Conservation (phyloP, 2,113 vertebrate genomes). For the Pedionomus torquatus region DNA sequence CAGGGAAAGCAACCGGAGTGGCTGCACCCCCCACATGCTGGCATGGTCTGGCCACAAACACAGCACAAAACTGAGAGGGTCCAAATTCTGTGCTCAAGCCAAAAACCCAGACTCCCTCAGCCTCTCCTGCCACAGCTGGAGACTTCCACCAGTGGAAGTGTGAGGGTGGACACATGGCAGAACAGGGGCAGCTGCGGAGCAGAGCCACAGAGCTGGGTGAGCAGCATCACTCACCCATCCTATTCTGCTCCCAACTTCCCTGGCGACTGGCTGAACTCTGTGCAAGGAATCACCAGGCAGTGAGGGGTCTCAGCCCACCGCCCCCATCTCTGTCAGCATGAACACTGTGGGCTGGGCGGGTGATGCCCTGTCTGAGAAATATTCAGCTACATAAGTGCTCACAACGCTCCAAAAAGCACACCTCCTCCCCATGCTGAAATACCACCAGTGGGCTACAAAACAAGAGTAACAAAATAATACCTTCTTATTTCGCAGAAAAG, state of each 20-base stretch:
- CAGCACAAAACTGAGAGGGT: neutral
- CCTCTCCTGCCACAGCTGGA: neutral
- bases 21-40: neutral
- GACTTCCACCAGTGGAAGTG: neutral
- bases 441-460: neutral
- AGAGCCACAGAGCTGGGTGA: rapidly evolving
- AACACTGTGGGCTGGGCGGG: neutral
- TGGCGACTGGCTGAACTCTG: neutral
- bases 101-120: neutral
- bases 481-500: conserved; percentile 1
- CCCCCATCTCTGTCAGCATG: neutral
- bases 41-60: neutral
- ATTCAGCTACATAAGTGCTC: neutral
- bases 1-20: neutral
- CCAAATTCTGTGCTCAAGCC: neutral
- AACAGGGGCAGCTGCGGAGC: neutral
- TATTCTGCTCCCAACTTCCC: rapidly evolving
- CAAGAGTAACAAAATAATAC: neutral
- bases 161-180: rapidly evolving
- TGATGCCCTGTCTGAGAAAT: neutral
- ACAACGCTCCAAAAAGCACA: neutral
- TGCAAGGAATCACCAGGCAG: neutral
- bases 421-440: neutral
- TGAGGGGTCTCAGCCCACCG: neutral
- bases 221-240: neutral